Conservation (phyloP, 2,888 invertebrate genomes). For the Stegana nigrithorax region DNA sequence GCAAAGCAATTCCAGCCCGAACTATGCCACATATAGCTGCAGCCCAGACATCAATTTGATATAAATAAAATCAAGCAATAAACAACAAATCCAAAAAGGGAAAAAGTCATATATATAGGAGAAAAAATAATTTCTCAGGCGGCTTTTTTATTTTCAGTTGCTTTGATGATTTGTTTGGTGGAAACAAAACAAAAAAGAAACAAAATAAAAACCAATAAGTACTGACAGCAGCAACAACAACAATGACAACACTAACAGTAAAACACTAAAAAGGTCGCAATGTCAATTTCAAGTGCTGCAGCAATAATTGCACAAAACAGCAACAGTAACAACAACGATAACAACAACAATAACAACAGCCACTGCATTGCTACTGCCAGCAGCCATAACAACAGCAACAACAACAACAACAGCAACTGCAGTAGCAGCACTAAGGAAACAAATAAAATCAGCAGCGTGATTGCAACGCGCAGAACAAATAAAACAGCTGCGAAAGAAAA, state of each 20-base stretch:
- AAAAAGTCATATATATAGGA: too few species aligned
- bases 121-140: too few species aligned
- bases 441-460: constrained; percentile 24
- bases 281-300: constrained; percentile 41
- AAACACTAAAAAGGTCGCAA: constrained; percentile 47
- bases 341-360: constrained; percentile 19
- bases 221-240: constrained; percentile 10
- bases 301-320: constrained; percentile 59
- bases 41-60: too few species aligned
- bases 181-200: too few species aligned
- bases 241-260: constrained; percentile 39
- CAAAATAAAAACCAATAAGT: too few species aligned
- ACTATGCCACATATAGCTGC: too few species aligned
- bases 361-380: constrained; percentile 13
- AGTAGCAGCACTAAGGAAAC: constrained; percentile 9
- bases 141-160: too few species aligned
- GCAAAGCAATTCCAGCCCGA: too few species aligned
- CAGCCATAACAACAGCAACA: constrained; percentile 25
- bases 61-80: too few species aligned
- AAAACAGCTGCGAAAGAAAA: not conserved
- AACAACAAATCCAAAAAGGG: too few species aligned
- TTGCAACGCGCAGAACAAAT: not conserved
- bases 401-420: constrained; percentile 16
- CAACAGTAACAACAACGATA: constrained; percentile 33
- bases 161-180: too few species aligned